phyloP scores from a whole-genome alignment of 92 coral and sea anemone genomes.

The Zoanthus sansibaricus region DNA sequence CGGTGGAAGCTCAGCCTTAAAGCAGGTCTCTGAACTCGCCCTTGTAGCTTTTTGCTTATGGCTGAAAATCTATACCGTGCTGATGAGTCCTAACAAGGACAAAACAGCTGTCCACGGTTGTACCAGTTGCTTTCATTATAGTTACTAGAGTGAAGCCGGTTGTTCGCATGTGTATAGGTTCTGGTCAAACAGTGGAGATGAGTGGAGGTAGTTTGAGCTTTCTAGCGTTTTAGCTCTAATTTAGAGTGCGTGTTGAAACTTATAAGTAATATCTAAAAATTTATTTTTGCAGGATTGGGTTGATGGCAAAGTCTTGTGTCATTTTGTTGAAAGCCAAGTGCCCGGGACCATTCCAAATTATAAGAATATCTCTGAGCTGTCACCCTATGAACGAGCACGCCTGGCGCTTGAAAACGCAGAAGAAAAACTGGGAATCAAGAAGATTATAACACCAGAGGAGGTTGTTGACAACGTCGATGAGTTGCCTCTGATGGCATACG shows the following conservation, averaged over 20 bases:
- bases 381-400: slow-evolving; percentile 71
- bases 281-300: slow-evolving; percentile 73
- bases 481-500: slow-evolving; percentile 92
- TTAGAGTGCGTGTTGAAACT: not conserved
- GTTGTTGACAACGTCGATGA: slow-evolving; percentile 89
- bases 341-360: slow-evolving; percentile 93
- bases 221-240: not conserved
- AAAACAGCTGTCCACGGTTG: no score
- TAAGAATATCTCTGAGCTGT: slow-evolving; percentile 73
- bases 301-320: slow-evolving; percentile 82
- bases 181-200: no score
- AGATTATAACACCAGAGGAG: slow-evolving; percentile 83
- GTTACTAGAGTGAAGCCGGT: no score
- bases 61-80: no score
- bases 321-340: slow-evolving; percentile 77
- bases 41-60: no score
- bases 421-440: slow-evolving; percentile 82
- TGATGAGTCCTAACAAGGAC: no score
- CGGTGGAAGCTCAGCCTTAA: no score
- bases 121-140: no score
- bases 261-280: not conserved
- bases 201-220: no score
- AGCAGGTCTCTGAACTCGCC: no score
- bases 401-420: slow-evolving; percentile 76
- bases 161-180: no score